phyloP scores from a whole-genome alignment of 2,113 vertebrate genomes.

The Myotis yumanensis region DNA sequence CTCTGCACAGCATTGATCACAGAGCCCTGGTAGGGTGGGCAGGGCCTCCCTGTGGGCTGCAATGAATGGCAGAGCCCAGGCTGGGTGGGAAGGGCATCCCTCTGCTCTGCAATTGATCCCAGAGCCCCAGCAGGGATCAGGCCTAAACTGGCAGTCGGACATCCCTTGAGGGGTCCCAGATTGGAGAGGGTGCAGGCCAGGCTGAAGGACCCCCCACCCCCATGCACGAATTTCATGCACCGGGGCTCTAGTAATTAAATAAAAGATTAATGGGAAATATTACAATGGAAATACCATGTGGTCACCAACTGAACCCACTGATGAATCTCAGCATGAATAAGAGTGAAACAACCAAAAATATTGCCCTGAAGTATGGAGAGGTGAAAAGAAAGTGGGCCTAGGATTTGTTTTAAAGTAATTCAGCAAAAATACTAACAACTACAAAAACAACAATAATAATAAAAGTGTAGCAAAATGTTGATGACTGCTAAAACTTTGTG shows the following conservation, averaged over 20 bases:
- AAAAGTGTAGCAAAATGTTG: background rate
- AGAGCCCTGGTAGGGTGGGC: too few species aligned
- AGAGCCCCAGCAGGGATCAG: too few species aligned
- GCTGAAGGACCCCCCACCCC: too few species aligned
- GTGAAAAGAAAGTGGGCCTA: background rate
- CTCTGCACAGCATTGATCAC: too few species aligned
- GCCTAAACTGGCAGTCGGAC: too few species aligned
- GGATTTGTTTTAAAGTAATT: slow-evolving; percentile 9
- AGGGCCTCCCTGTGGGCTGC: too few species aligned
- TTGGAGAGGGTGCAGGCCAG: too few species aligned
- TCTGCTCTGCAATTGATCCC: too few species aligned
- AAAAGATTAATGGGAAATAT: background rate
- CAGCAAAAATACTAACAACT: slow-evolving; percentile 9
- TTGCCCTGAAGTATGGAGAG: background rate
- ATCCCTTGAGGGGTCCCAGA: too few species aligned
- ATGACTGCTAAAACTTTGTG: background rate
- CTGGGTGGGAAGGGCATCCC: too few species aligned
- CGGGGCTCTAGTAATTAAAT: background rate
- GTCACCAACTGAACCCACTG: background rate
- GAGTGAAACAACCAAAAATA: background rate
- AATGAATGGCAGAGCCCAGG: too few species aligned
- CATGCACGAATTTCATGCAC: too few species aligned
- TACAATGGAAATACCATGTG: background rate
- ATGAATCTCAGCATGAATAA: background rate
- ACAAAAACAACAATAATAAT: background rate